Base-by-base conservation (phyloP, 2,797 vertebrate species). In the Chloroceryle amazona region DNA sequence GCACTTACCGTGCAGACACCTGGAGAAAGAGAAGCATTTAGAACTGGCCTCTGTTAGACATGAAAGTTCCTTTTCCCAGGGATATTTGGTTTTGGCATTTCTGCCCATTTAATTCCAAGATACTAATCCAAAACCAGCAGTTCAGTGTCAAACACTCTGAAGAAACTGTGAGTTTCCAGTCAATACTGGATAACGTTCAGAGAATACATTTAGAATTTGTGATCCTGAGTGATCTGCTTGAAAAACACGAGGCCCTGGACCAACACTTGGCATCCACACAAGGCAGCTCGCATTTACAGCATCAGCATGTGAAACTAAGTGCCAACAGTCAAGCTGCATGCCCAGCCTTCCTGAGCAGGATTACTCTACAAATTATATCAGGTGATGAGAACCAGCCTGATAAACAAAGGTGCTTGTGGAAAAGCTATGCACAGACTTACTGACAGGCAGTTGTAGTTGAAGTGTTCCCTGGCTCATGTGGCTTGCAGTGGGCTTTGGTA, bases 1-100 rank as follows among this genome's bases (percentile, higher is more conserved):
- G 70, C 99, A 99, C 89, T 97, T 95, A 2, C 99, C 99, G 0
- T 99, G 99, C 75, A 98, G 96, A 96, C 99, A 99, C 97, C 99
- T 99, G 97, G 19, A 68, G 93, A 26, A 71, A 80, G 81, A 87
- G 67, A 74, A 67, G 52, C 81, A 25, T 46, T 93, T 70, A 94
- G 76, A 70, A 47, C 55, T 62, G 63, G 22, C 23, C 46, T 51
- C 37, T 42, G 41, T 74, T 37, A 66, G 19, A 55, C 0, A 2
- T 8, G 35, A 19, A 35, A 55, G 44, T 20, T 75, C 62, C 47
- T 66, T 78, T 85, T 28, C 72, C 49, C 44, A 86, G 35, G 35
- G 57, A 66, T 60, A 26, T 67, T 37, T 81, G 28, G 13, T 21
- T 93, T 89, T 74, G 65, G 55, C 62, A 81, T 71, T 82, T 91